These are phyloP conservation scores for Enteromius thamalakanensis DNA, from an alignment of 2,797 vertebrate genomes.

Conservation along the genomic window DNA sequence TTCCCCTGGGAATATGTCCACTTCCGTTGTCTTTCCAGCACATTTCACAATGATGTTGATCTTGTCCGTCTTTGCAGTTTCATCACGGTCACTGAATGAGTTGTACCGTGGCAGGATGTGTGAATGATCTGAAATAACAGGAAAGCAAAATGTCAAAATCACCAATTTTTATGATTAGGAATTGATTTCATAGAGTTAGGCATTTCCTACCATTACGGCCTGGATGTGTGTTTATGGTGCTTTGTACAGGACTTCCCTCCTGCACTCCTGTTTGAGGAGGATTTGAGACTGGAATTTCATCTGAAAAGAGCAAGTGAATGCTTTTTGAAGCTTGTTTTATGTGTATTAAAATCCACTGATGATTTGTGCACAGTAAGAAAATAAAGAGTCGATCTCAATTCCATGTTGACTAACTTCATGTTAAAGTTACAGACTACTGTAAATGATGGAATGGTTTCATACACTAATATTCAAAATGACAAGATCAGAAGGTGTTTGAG, in stretches of 20 bases:
- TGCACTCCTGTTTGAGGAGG: too few species aligned
- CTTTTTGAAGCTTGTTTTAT: not conserved
- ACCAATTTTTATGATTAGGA: not conserved
- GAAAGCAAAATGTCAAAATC: not conserved
- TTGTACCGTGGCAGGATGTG: not conserved
- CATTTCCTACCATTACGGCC: not conserved
- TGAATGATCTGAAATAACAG: not conserved
- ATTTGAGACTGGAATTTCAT: too few species aligned
- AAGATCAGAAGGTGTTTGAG: too few species aligned
- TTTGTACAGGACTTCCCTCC: not conserved
- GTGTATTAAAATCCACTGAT: too few species aligned
- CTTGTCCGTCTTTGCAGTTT: conserved; percentile 1
- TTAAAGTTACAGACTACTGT: too few species aligned
- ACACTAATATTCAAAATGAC: too few species aligned
- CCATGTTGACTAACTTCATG: too few species aligned
- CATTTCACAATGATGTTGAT: conserved; percentile 37
- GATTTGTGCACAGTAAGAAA: not conserved
- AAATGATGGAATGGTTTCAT: too few species aligned
- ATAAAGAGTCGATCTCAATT: not conserved
- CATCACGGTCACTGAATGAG: not conserved
- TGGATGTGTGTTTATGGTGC: not conserved
- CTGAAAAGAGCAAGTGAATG: too few species aligned
- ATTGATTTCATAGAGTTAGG: not conserved
- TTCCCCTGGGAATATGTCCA: conserved; percentile 46
- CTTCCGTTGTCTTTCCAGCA: conserved; percentile 1